A percentile compares a stretch with the other conserved stretches of the same genome.
phyloP scores from a whole-genome alignment of 1,140 invertebrate genomes.

The Drosophila hydei region DNA sequence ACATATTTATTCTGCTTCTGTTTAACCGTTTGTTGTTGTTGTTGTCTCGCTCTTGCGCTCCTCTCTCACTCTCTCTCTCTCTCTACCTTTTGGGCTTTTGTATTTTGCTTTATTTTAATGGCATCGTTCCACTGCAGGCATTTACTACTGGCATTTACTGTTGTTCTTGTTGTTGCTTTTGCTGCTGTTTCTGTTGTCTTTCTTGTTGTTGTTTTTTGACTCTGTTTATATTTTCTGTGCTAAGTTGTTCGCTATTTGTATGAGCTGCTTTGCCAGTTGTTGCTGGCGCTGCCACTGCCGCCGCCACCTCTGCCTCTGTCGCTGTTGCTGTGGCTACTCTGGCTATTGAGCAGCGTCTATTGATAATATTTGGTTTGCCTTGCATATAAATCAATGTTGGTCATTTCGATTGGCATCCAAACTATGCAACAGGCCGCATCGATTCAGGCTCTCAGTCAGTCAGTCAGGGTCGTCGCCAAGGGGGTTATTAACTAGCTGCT shows the following conservation, averaged over 20 bases:
- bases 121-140: conserved; percentile 33
- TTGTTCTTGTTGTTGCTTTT: not conserved
- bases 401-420: conserved; percentile 74
- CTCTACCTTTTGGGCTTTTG: conserved; percentile 18
- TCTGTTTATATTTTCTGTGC: conserved; percentile 45
- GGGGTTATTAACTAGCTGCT: conserved; percentile 20
- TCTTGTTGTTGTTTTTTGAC: conserved; percentile 34
- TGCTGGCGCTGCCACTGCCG: not conserved
- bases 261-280: conserved; percentile 36
- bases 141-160: conserved; percentile 30
- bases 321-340: conserved; percentile 32
- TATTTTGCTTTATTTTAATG: conserved; percentile 33
- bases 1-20: conserved; percentile 48
- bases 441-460: no score
- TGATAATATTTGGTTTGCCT: conserved; percentile 77
- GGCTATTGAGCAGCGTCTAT: conserved; percentile 61
- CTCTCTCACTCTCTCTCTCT: not conserved
- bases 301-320: not conserved
- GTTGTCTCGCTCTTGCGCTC: conserved; percentile 17
- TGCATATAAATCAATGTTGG: conserved; percentile 81
- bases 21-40: conserved; percentile 33
- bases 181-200: conserved; percentile 10
- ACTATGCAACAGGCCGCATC: conserved; percentile 52
- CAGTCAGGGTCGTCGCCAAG: conserved; percentile 41
- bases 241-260: conserved; percentile 43